phyloP scores from a whole-genome alignment of 2,113 vertebrate species.

The Callipepla squamata region DNA sequence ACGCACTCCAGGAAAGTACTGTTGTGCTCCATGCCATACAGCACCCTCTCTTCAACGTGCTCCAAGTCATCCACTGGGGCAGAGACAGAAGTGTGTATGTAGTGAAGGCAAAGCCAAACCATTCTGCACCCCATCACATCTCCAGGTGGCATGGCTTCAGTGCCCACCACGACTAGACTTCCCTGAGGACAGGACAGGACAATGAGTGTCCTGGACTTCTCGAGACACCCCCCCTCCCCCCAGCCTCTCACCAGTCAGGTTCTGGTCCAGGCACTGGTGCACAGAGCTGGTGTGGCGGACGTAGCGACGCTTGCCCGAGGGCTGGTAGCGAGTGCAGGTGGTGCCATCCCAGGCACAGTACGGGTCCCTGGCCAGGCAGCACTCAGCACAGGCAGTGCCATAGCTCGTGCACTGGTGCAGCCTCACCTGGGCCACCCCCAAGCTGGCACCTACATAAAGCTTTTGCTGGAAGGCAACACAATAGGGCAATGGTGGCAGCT shows the following conservation, averaged over 20 bases:
- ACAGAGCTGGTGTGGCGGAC: constrained; percentile 84
- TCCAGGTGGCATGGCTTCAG: background rate
- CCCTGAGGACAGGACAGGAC: background rate
- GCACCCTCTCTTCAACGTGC: constrained; percentile 75
- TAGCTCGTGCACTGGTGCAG: constrained; percentile 91
- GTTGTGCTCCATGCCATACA: constrained; percentile 91
- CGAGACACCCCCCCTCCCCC: background rate
- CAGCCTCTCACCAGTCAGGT: constrained; percentile 80
- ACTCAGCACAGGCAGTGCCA: constrained; percentile 90
- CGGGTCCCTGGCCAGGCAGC: constrained; percentile 94
- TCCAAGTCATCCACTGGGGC: constrained; percentile 81
- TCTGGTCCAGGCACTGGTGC: constrained; percentile 90
- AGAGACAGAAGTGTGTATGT: background rate
- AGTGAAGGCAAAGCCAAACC: background rate
- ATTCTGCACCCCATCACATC: background rate
- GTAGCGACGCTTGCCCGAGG: constrained; percentile 83
- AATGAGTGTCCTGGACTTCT: background rate
- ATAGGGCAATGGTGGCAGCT: background rate
- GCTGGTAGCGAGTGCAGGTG: constrained; percentile 81
- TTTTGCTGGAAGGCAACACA: constrained; percentile 80
- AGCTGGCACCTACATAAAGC: constrained; percentile 85
- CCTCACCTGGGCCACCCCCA: constrained; percentile 85
- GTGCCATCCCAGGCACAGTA: constrained; percentile 93
- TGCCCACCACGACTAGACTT: background rate
- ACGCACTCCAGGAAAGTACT: constrained; percentile 94